phyloP scores from a whole-genome alignment of 2,888 invertebrate genomes.

The Adelphocoris suturalis region DNA sequence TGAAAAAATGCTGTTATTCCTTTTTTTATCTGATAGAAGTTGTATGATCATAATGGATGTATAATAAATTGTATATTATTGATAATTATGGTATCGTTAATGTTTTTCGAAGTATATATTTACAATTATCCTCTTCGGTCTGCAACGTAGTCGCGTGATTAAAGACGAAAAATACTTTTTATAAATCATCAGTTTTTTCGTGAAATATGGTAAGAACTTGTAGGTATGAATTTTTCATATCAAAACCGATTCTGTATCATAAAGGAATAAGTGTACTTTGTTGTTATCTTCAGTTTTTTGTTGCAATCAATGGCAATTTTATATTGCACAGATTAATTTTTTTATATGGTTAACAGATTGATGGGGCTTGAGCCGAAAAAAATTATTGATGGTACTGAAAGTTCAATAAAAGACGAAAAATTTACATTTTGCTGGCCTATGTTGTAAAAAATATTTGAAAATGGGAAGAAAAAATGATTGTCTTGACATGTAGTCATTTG shows the following conservation, averaged over 20 bases:
- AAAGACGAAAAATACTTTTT: constrained; percentile 25
- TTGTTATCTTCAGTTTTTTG: constrained; percentile 47
- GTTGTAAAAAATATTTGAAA: constrained; percentile 71
- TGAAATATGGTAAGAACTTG: constrained; percentile 4
- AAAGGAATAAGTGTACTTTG: neutral
- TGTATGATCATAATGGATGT: constrained; percentile 45
- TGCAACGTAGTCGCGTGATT: neutral
- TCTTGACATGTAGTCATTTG: constrained; percentile 74
- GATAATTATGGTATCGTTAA: constrained; percentile 57
- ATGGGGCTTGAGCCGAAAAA: constrained; percentile 57
- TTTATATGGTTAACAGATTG: constrained; percentile 60
- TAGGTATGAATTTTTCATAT: constrained; percentile 61
- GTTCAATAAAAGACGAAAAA: constrained; percentile 41
- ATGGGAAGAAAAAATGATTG: constrained; percentile 38
- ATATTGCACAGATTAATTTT: constrained; percentile 70
- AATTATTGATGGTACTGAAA: constrained; percentile 71
- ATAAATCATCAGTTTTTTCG: constrained; percentile 29
- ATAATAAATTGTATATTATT: constrained; percentile 60
- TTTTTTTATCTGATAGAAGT: constrained; percentile 47
- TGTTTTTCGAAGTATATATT: constrained; percentile 66
- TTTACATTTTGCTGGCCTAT: constrained; percentile 72
- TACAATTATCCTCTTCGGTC: neutral
- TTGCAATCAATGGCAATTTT: constrained; percentile 73
- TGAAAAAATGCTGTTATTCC: constrained; percentile 26
- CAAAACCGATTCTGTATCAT: constrained; percentile 33